Evolutionary conservation across 2,113 vertebrate genomes (phyloP), one percentile per base, ranked within the genome.

Genomic region (Echinops telfairi): DNA sequence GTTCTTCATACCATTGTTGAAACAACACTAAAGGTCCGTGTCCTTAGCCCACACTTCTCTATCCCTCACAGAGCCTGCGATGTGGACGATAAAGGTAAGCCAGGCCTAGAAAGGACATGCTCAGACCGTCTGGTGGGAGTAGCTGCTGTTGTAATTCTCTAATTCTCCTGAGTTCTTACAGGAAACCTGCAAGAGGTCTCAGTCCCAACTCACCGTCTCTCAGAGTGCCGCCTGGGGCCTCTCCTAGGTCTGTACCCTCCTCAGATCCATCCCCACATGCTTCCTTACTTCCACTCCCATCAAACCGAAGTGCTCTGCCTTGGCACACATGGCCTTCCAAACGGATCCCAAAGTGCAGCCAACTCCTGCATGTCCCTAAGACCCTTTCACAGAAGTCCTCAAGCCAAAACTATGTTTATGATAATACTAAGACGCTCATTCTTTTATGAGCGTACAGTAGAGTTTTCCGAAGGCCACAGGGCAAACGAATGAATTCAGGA

Each of bases 321-420:
- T 16, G 47, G 9, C 25, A 75, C 60, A 11, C 6, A 2, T 10
- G 43, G 15, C 36, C 68, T 40, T 87, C 36, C 6, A 71, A 36
- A 40, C 10, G 53, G 43, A 89, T 6, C 19, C 75, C 79, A 38
- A 22, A 29, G 11, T 82, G 23, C 38, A 22, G 73, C 47, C 75
- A 27, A 76, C 11, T 25, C 75, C 75, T 17, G 4, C 40, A n/a
- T 36, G 58, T 29, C 31, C 38, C 27, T 14, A 31, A 60, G 33
- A 43, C 36, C 6, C 29, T 83, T 38, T 17, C 25, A 53, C 47
- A 23, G 36, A 36, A 27, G 57, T 79, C 20, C 2, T 9, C 33
- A 16, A 80, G 25, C 14, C 57, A 84, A 71, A 89, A 84, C 9
- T 71, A 58, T 38, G 64, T 92, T 29, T 86, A 88, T 76, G 77